phyloP scores from a whole-genome alignment of 1,140 invertebrate species.

The Whitmania pigra region DNA sequence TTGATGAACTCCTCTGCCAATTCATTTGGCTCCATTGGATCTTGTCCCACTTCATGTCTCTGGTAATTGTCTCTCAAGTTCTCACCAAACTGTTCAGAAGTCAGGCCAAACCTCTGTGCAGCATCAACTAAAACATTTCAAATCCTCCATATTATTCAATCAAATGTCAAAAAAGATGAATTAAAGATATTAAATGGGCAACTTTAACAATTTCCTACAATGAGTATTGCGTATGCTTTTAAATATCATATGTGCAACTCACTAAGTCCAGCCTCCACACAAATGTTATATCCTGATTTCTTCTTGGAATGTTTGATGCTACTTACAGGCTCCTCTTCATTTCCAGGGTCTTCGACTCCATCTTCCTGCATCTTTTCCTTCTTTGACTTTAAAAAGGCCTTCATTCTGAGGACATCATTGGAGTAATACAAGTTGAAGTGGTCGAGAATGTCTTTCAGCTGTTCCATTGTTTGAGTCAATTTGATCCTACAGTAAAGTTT shows the following conservation, averaged over 20 bases:
- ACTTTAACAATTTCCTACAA: background rate
- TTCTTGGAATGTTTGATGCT: constrained; percentile 67
- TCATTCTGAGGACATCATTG: constrained; percentile 70
- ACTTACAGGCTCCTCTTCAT: constrained; percentile 43
- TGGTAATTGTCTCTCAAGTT: constrained; percentile 93
- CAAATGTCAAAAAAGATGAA: background rate
- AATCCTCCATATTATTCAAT: background rate
- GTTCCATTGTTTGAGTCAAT: constrained; percentile 72
- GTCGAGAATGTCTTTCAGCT: constrained; percentile 78
- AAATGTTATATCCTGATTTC: constrained; percentile 73
- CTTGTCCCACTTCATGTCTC: constrained; percentile 89
- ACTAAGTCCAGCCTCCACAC: constrained; percentile 69
- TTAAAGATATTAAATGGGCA: background rate
- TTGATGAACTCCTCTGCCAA: constrained; percentile 62
- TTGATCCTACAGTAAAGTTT: constrained; percentile 32
- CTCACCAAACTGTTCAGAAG: constrained; percentile 87
- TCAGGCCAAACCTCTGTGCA: constrained; percentile 81
- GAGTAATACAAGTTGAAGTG: constrained; percentile 88
- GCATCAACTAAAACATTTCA: constrained; percentile 47
- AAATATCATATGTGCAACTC: constrained; percentile 27
- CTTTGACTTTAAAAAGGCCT: constrained; percentile 52
- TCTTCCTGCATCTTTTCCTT: constrained; percentile 32
- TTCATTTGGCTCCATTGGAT: constrained; percentile 61
- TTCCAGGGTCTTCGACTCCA: constrained; percentile 46
- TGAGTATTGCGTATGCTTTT: background rate